Percentiles rank a stretch among this genome's conserved stretches.
Evolutionary conservation across 2,113 vertebrate species (phyloP).

Genomic region (Dasyurus viverrinus): DNA sequence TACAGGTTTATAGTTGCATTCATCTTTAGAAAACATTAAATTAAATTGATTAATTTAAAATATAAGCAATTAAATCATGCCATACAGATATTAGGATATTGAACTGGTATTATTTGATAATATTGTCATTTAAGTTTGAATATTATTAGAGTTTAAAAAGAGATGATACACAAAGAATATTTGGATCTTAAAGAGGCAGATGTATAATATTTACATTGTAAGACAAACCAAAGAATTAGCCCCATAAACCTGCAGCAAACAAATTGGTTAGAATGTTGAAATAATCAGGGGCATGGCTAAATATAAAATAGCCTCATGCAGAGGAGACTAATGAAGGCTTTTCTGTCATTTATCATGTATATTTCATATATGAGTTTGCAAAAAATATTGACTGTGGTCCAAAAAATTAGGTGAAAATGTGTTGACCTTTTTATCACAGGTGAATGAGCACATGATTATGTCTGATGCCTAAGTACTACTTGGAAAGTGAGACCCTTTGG

Average conservation of each 20-base stretch:
- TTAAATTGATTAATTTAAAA: constrained; percentile 76
- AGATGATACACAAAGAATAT: constrained; percentile 78
- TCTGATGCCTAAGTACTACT: constrained; percentile 26
- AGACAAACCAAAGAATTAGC: constrained; percentile 75
- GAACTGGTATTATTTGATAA: constrained; percentile 74
- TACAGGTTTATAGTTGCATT: constrained; percentile 71
- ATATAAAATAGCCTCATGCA: constrained; percentile 56
- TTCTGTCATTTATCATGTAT: neutral
- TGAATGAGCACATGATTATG: constrained; percentile 17
- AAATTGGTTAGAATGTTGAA: constrained; percentile 56
- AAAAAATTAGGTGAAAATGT: constrained; percentile 36
- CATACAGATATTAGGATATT: constrained; percentile 75
- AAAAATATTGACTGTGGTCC: constrained; percentile 21
- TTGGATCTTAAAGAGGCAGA: constrained; percentile 80
- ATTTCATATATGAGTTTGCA: constrained; percentile 50
- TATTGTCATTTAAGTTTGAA: constrained; percentile 74
- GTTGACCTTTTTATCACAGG: constrained; percentile 9
- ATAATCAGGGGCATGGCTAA: constrained; percentile 80
- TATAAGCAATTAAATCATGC: constrained; percentile 81
- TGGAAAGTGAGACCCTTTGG: constrained; percentile 57
- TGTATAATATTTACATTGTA: constrained; percentile 83
- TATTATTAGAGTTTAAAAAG: constrained; percentile 77
- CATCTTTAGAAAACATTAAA: constrained; percentile 74
- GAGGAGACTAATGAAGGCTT: constrained; percentile 56
- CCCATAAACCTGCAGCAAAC: constrained; percentile 74